These are phyloP conservation scores for Tenthredo distinguenda DNA, from an alignment of 2,888 invertebrate species.

Conservation along the genomic window DNA sequence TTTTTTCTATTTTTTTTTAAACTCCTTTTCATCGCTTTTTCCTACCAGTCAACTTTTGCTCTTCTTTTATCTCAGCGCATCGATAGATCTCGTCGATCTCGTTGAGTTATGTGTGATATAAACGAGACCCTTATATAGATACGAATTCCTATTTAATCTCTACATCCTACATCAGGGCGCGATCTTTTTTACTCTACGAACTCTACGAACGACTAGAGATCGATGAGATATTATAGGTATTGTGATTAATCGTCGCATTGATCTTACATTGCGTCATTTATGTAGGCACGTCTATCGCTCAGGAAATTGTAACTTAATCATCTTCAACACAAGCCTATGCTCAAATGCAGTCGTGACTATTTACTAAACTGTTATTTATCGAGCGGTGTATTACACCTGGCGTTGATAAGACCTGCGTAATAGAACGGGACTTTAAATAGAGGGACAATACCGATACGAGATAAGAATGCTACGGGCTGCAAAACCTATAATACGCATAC, in stretches of 20 bases:
- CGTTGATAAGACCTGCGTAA: constrained; percentile 9
- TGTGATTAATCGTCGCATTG: constrained; percentile 31
- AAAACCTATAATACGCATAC: background rate
- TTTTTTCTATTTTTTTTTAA: background rate
- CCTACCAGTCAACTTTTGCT: background rate
- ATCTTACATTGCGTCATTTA: constrained; percentile 34
- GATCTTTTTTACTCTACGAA: constrained; percentile 6
- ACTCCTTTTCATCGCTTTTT: background rate
- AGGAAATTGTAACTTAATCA: constrained; percentile 39
- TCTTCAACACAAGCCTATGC: background rate
- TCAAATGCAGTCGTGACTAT: constrained; percentile 32
- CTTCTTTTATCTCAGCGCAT: background rate
- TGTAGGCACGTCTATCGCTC: background rate
- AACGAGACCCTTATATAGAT: background rate
- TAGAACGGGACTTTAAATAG: background rate
- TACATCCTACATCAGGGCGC: background rate
- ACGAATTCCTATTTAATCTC: constrained; percentile 8
- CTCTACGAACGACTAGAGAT: background rate
- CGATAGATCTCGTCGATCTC: background rate
- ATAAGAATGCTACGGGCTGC: background rate
- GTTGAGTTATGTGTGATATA: background rate
- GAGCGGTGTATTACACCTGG: constrained; percentile 29
- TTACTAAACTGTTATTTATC: constrained; percentile 34
- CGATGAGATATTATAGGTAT: constrained; percentile 24
- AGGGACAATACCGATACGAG: background rate